Conservation (phyloP, 2,113 vertebrate genomes). For the Axis porcinus region DNA sequence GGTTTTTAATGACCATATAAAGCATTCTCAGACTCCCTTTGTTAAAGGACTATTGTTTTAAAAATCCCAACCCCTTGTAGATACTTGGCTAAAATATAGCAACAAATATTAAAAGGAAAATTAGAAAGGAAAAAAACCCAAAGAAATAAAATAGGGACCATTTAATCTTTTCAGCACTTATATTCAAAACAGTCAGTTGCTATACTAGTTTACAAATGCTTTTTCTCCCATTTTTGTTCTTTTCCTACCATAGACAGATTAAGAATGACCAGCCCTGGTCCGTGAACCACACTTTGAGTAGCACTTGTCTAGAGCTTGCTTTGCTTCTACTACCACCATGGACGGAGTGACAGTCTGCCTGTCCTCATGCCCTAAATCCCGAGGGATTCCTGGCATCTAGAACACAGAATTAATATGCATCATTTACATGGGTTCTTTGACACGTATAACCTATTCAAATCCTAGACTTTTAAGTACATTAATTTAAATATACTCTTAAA, state of each 20-base stretch:
- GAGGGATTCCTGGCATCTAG: background rate
- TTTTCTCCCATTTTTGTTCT: background rate
- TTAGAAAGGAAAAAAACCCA: background rate
- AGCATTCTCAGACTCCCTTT: background rate
- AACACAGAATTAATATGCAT: background rate
- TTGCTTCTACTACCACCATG: background rate
- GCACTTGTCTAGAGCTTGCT: background rate
- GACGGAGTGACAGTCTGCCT: background rate
- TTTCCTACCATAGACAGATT: background rate
- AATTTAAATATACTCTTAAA: background rate
- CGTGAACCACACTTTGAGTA: background rate
- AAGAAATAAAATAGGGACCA: background rate
- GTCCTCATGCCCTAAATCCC: background rate
- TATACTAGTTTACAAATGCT: background rate
- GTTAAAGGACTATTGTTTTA: background rate
- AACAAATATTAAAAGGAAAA: conserved; percentile 1
- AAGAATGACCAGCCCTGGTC: background rate
- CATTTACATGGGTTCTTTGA: background rate
- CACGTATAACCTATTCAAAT: background rate
- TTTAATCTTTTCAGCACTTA: background rate
- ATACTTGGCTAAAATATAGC: background rate
- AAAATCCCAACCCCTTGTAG: background rate
- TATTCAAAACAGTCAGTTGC: background rate
- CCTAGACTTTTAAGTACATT: background rate
- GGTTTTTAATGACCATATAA: background rate